Conservation (phyloP, 2,888 invertebrate genomes). For the Chloromyia formosa region DNA sequence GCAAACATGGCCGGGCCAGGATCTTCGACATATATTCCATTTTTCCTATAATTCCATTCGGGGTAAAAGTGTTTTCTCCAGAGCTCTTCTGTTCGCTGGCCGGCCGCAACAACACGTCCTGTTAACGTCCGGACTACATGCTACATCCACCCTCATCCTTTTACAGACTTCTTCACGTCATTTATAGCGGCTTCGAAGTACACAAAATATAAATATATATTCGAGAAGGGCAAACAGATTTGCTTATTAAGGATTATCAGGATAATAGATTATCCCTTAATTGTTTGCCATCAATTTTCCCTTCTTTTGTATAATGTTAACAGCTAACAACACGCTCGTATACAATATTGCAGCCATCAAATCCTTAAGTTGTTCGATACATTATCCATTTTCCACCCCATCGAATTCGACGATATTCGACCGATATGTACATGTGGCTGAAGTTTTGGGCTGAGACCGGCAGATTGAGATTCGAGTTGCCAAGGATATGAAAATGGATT, state of each 20-base stretch:
- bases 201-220: neutral
- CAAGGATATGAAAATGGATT: neutral
- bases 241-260: constrained; percentile 52
- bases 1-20: constrained; percentile 16
- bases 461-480: neutral
- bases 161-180: neutral
- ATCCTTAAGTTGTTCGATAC: constrained; percentile 51
- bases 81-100: neutral
- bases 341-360: constrained; percentile 52
- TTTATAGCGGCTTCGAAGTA: neutral
- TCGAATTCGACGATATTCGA: constrained; percentile 46
- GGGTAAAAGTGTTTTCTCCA: constrained; percentile 16
- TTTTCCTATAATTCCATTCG: constrained; percentile 12
- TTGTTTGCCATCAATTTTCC: constrained; percentile 51
- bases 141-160: neutral
- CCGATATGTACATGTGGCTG: constrained; percentile 28
- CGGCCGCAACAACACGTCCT: constrained; percentile 29
- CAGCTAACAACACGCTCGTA: constrained; percentile 51
- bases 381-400: constrained; percentile 54
- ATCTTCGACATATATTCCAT: constrained; percentile 38
- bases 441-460: constrained; percentile 5
- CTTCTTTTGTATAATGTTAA: constrained; percentile 49
- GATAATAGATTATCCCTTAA: constrained; percentile 51
- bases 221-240: constrained; percentile 38
- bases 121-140: neutral